Percentiles rank a stretch among this genome's conserved stretches.
Conservation (phyloP, 2,888 invertebrate genomes). For the Melolontha melolontha region DNA sequence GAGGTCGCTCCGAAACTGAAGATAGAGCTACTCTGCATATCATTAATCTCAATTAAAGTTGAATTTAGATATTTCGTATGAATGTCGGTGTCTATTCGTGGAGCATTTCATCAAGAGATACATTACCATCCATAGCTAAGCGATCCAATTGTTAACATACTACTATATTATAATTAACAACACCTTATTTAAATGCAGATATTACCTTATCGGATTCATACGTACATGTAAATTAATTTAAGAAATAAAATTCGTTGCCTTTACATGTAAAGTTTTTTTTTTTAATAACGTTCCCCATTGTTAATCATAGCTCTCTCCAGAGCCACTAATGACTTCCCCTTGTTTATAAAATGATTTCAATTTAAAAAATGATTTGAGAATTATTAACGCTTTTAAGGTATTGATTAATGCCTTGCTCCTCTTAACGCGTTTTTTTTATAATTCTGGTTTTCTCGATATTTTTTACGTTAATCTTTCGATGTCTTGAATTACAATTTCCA, state of each 20-base stretch:
- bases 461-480: slow-evolving; percentile 20
- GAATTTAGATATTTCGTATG: slow-evolving; percentile 64
- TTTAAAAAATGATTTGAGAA: slow-evolving; percentile 26
- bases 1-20: slow-evolving; percentile 61
- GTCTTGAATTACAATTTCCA: slow-evolving; percentile 9
- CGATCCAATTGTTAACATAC: slow-evolving; percentile 47
- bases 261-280: slow-evolving; percentile 8
- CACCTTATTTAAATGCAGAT: slow-evolving; percentile 29
- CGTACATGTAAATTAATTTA: no score
- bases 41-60: slow-evolving; percentile 67
- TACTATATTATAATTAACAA: slow-evolving; percentile 40
- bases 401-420: slow-evolving; percentile 14
- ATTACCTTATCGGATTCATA: no score
- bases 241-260: no score
- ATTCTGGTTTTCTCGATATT: slow-evolving; percentile 11
- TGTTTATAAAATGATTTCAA: slow-evolving; percentile 34
- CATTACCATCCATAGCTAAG: slow-evolving; percentile 49
- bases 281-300: background rate
- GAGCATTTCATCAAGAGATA: slow-evolving; percentile 57
- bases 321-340: slow-evolving; percentile 31
- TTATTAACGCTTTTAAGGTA: slow-evolving; percentile 35
- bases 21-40: slow-evolving; percentile 66
- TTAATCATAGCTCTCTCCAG: slow-evolving; percentile 4
- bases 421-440: slow-evolving; percentile 29
- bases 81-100: slow-evolving; percentile 62